Evolutionary conservation across 2,113 vertebrate genomes (phyloP).

Genomic region (Pogonocichla stellata): DNA sequence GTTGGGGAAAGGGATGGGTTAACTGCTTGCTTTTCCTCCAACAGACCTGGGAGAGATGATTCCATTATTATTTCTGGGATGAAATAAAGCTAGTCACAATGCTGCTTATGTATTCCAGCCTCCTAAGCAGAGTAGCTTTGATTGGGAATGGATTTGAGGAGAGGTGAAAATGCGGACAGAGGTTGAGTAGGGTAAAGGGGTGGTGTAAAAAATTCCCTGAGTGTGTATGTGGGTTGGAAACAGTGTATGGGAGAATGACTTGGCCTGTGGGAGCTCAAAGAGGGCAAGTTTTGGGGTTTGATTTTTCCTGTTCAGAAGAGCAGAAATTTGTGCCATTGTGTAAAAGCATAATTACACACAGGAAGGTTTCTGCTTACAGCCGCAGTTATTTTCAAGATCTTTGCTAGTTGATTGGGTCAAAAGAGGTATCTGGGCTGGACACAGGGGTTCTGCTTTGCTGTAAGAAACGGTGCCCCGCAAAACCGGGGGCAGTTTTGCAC

Average conservation of each 20-base stretch:
- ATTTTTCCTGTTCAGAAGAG: background rate
- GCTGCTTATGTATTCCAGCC: background rate
- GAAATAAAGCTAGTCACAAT: background rate
- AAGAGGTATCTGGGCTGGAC: background rate
- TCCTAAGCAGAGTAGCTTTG: background rate
- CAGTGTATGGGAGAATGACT: background rate
- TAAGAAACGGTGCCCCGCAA: rapidly evolving
- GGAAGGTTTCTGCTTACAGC: background rate
- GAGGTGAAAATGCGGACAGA: background rate
- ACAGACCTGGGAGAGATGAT: background rate
- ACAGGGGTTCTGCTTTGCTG: background rate
- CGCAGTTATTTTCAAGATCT: background rate
- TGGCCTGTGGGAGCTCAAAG: background rate
- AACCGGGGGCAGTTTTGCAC: background rate
- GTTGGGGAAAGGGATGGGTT: background rate
- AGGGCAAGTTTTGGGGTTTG: background rate
- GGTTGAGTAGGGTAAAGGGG: background rate
- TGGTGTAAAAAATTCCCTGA: background rate
- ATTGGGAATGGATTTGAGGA: background rate
- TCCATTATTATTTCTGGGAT: background rate
- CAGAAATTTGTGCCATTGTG: background rate
- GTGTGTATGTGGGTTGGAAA: rapidly evolving
- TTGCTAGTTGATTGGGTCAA: background rate
- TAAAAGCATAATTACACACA: background rate
- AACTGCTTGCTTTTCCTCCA: background rate